These are phyloP conservation scores for Pampus argenteus DNA, from an alignment of 2,797 vertebrate species.

Conservation along the genomic window DNA sequence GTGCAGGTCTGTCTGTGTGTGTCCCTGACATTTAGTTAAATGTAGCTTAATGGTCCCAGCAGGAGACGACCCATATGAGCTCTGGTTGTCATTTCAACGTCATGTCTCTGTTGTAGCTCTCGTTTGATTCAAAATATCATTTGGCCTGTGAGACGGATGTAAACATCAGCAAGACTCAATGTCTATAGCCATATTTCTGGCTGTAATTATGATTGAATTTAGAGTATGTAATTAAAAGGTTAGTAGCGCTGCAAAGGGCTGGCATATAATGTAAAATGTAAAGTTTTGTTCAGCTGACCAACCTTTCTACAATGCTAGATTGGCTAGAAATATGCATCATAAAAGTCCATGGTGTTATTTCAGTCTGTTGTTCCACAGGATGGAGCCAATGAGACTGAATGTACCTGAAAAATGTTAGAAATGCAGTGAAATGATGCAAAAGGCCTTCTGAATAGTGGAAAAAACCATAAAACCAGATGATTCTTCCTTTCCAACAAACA, in stretches of 20 bases:
- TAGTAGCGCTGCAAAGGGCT: not conserved
- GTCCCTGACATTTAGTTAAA: slow-evolving; percentile 32
- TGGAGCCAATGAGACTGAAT: not conserved
- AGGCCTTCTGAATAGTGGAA: not conserved
- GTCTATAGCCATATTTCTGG: not conserved
- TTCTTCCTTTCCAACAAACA: not conserved
- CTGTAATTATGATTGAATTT: not conserved
- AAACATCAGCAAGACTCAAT: not conserved
- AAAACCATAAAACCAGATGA: not conserved
- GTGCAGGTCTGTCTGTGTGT: slow-evolving; percentile 4
- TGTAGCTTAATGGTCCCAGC: slow-evolving; percentile 45
- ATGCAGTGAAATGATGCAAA: not conserved
- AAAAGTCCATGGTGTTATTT: not conserved
- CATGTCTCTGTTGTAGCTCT: slow-evolving; percentile 12
- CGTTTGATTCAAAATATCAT: not conserved
- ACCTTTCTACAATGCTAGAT: not conserved
- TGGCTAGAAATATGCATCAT: not conserved
- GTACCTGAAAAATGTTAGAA: not conserved
- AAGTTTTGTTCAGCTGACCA: not conserved
- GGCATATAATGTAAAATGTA: not conserved
- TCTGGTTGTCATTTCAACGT: slow-evolving; percentile 1
- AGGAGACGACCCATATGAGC: slow-evolving; percentile 30
- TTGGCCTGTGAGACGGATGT: not conserved
- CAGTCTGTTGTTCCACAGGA: not conserved
- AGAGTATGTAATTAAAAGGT: not conserved